Conservation (phyloP, 1,140 invertebrate genomes). For the Eumaeus atala region DNA sequence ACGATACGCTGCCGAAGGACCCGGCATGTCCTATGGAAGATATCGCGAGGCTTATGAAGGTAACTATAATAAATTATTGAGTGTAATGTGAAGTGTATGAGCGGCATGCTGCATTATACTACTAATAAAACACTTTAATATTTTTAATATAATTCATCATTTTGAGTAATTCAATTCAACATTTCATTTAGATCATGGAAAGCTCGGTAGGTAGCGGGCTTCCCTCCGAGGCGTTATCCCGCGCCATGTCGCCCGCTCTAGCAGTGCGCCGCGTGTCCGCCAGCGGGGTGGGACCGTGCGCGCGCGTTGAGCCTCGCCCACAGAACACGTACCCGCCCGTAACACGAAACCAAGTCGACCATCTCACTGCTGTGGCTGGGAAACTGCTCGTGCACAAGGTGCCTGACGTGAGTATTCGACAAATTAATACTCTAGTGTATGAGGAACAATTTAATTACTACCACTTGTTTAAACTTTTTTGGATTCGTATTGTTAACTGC, state of each 20-base stretch:
- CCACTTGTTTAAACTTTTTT: too few relatives aligned
- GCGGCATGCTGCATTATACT: too few relatives aligned
- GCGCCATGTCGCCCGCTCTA: conserved; percentile 78
- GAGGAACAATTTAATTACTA: too few relatives aligned
- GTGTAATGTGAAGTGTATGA: too few relatives aligned
- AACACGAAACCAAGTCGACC: conserved; percentile 88
- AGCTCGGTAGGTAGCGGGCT: conserved; percentile 57
- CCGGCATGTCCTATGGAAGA: conserved; percentile 82
- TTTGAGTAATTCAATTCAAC: too few relatives aligned
- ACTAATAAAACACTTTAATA: too few relatives aligned
- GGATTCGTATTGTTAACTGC: too few relatives aligned
- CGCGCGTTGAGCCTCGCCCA: conserved; percentile 73
- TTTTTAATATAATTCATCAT: too few relatives aligned
- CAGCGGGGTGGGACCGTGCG: conserved; percentile 78
- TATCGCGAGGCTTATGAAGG: conserved; percentile 80
- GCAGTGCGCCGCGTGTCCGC: conserved; percentile 78
- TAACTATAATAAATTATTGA: too few relatives aligned
- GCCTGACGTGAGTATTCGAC: conserved; percentile 79
- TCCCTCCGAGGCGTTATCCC: conserved; percentile 74
- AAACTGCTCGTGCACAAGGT: conserved; percentile 86
- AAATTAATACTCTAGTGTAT: too few relatives aligned
- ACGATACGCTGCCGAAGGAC: conserved; percentile 86
- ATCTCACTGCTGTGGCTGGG: conserved; percentile 85
- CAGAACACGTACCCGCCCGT: conserved; percentile 82
- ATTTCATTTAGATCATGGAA: conserved; percentile 74